Percentiles rank a stretch among this genome's conserved stretches.
These are phyloP conservation scores for Adelges cooleyi DNA, from an alignment of 1,140 invertebrate species.

Conservation along the genomic window DNA sequence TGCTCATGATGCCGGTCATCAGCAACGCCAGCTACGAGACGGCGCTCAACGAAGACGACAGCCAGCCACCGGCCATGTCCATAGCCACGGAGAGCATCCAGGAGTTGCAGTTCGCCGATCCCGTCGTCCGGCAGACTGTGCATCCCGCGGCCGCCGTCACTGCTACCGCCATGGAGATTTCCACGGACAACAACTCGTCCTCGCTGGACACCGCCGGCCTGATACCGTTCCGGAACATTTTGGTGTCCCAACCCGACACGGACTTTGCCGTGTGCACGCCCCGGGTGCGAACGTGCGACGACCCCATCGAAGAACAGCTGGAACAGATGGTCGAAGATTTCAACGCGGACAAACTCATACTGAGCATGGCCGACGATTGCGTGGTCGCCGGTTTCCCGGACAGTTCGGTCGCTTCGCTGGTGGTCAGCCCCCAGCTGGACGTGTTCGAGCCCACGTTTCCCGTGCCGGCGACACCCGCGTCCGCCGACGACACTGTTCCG, in stretches of 20 bases:
- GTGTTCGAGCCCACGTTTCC: constrained; percentile 27
- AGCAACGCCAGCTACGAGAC: constrained; percentile 15
- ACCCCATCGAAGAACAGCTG: neutral
- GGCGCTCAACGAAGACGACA: constrained; percentile 22
- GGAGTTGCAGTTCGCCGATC: constrained; percentile 16
- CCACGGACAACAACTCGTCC: neutral
- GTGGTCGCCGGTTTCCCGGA: neutral
- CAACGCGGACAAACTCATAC: constrained; percentile 8
- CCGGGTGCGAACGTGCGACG: neutral
- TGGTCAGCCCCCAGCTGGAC: constrained; percentile 31
- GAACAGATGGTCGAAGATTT: neutral
- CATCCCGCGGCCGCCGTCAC: no score
- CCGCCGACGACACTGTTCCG: neutral
- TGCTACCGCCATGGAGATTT: constrained; percentile 1
- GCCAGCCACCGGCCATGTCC: constrained; percentile 21
- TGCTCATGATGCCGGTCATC: constrained; percentile 22
- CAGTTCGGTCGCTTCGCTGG: constrained; percentile 16
- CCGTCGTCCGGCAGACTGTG: constrained; percentile 5
- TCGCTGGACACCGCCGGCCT: neutral
- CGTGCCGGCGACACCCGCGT: neutral
- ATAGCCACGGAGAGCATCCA: constrained; percentile 28
- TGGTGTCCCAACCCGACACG: constrained; percentile 11
- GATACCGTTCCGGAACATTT: constrained; percentile 9
- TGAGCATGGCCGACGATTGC: constrained; percentile 14
- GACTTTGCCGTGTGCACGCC: constrained; percentile 15